phyloP scores from a whole-genome alignment of 2,113 vertebrate genomes.

The Fukomys damarensis region DNA sequence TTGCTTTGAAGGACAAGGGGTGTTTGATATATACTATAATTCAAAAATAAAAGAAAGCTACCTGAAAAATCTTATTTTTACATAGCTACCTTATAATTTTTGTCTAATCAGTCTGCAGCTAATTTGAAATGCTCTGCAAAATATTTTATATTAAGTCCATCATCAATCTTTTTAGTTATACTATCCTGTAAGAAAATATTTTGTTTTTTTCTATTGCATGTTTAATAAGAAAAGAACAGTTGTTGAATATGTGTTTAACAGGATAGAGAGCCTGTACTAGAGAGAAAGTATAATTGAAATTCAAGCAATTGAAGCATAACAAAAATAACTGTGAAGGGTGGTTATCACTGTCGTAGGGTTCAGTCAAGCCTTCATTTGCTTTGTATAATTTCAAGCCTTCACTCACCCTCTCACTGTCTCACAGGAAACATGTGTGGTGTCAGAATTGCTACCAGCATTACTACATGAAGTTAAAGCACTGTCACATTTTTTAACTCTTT shows the following conservation, averaged over 20 bases:
- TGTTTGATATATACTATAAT: neutral
- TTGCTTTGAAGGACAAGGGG: neutral
- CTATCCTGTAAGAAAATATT: constrained; percentile 14
- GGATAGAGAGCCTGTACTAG: neutral
- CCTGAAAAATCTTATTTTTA: neutral
- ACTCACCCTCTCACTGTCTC: neutral
- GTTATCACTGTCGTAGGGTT: constrained; percentile 58
- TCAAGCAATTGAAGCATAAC: constrained; percentile 56
- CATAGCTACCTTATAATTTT: neutral
- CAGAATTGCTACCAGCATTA: constrained; percentile 32
- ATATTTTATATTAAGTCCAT: neutral
- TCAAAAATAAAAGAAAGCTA: neutral
- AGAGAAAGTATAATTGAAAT: constrained; percentile 64
- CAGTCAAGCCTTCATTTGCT: constrained; percentile 23
- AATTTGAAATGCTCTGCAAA: neutral
- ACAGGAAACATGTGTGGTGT: constrained; percentile 60
- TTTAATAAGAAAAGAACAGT: constrained; percentile 52
- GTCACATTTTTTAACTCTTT: constrained; percentile 50
- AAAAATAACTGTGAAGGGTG: constrained; percentile 51
- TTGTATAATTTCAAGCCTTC: constrained; percentile 37
- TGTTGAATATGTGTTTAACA: constrained; percentile 54
- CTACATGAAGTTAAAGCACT: neutral
- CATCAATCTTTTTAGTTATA: neutral
- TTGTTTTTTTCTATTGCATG: neutral
- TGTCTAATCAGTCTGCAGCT: neutral